Evolutionary conservation across 2,797 vertebrate genomes (phyloP).

Genomic region (Yasuhikotakia modesta): DNA sequence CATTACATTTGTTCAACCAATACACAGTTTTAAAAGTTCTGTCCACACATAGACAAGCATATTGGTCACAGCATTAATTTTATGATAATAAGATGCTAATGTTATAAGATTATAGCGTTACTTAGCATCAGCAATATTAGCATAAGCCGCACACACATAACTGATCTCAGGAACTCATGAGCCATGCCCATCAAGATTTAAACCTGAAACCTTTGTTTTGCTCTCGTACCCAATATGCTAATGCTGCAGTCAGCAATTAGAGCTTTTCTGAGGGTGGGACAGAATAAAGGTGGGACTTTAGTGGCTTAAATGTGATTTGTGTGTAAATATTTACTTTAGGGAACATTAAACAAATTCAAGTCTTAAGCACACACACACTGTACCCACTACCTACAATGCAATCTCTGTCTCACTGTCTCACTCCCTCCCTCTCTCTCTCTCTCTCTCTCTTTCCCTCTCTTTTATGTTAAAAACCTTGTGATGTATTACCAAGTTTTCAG

Average conservation of each 20-base stretch:
- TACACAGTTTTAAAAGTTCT: not conserved
- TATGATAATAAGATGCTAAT: too few species aligned
- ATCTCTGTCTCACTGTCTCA: too few species aligned
- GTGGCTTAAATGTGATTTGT: not conserved
- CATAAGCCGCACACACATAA: not conserved
- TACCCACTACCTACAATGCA: not conserved
- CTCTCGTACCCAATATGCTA: not conserved
- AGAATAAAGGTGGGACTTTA: too few species aligned
- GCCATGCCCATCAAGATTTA: not conserved
- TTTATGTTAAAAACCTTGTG: too few species aligned
- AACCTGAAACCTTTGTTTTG: slow-evolving; percentile 6
- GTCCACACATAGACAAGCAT: not conserved
- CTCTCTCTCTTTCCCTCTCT: too few species aligned
- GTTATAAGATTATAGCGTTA: not conserved
- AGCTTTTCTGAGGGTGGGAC: too few species aligned
- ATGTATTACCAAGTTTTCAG: too few species aligned
- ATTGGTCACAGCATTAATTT: slow-evolving; percentile 5
- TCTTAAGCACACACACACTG: slow-evolving; percentile 1
- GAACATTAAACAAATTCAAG: not conserved
- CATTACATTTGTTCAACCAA: too few species aligned
- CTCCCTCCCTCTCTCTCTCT: not conserved
- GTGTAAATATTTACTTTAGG: not conserved
- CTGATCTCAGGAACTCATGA: not conserved
- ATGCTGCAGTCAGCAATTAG: not conserved
- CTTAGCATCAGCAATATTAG: not conserved